Conservation (phyloP, 2,888 invertebrate genomes). For the Troides oblongomaculatus region DNA sequence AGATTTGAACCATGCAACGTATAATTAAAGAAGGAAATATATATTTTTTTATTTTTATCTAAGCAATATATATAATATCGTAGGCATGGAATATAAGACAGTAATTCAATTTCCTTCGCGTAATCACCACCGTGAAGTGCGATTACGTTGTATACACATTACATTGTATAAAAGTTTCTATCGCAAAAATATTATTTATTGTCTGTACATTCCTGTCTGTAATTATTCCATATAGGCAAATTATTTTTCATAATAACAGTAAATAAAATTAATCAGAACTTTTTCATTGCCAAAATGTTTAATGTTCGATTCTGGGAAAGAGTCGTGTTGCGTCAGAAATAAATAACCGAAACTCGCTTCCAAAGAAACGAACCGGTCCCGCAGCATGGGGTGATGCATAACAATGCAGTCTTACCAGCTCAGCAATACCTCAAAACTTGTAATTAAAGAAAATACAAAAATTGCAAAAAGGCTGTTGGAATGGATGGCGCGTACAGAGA, state of each 20-base stretch:
- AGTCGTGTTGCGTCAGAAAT: slow-evolving; percentile 18
- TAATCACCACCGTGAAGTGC: background rate
- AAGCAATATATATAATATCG: too few relatives aligned
- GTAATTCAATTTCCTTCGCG: background rate
- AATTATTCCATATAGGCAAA: background rate
- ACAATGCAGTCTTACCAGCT: slow-evolving; percentile 22
- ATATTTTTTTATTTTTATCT: too few relatives aligned
- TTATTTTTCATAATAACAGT: too few relatives aligned
- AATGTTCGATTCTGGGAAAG: slow-evolving; percentile 22
- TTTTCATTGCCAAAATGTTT: slow-evolving; percentile 26
- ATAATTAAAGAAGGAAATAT: too few relatives aligned
- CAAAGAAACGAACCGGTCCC: slow-evolving; percentile 29
- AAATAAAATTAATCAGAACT: slow-evolving; percentile 13
- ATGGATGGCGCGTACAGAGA: background rate
- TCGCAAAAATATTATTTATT: background rate
- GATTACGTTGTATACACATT: background rate
- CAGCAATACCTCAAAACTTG: slow-evolving; percentile 11
- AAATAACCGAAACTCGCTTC: slow-evolving; percentile 27
- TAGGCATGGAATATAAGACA: too few relatives aligned
- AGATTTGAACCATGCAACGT: too few relatives aligned
- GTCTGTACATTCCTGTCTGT: background rate
- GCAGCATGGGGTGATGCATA: slow-evolving; percentile 31
- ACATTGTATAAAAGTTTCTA: background rate
- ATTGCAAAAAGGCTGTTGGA: background rate
- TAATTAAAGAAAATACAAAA: slow-evolving; percentile 20